A percentile compares a stretch with the other conserved stretches of the same genome.
Evolutionary conservation across 2,888 invertebrate genomes (phyloP).

Genomic region (Chromoteleia sp.): DNA sequence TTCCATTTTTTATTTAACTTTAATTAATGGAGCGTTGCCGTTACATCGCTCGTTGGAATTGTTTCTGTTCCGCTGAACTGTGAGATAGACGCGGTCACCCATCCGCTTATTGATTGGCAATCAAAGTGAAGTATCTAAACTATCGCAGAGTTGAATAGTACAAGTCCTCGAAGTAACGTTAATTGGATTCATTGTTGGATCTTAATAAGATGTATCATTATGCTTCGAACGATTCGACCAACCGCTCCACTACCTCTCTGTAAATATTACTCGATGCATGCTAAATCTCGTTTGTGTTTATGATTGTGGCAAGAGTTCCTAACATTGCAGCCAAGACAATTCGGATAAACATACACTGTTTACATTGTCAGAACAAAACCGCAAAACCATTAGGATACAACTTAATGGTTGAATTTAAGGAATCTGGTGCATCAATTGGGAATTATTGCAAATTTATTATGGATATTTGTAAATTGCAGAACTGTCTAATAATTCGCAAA

Average conservation of each 20-base stretch:
- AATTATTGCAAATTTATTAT: constrained; percentile 13
- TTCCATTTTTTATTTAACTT: constrained; percentile 7
- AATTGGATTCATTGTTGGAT: constrained; percentile 43
- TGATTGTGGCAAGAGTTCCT: constrained; percentile 34
- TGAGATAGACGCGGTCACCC: constrained; percentile 20
- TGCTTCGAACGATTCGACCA: background rate
- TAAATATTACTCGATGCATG: constrained; percentile 32
- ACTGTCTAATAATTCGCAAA: too few relatives aligned
- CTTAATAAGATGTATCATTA: constrained; percentile 28
- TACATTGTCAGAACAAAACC: constrained; percentile 29
- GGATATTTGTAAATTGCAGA: constrained; percentile 1
- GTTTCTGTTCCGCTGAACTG: background rate
- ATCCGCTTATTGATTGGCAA: constrained; percentile 20
- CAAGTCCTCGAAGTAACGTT: constrained; percentile 23
- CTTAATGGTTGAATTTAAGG: constrained; percentile 23
- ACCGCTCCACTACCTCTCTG: constrained; percentile 1
- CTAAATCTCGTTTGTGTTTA: constrained; percentile 49
- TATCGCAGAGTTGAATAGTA: constrained; percentile 1
- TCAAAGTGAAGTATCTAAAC: constrained; percentile 20
- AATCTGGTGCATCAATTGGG: constrained; percentile 17
- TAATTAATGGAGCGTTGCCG: background rate
- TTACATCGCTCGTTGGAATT: too few relatives aligned
- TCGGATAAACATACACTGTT: constrained; percentile 36
- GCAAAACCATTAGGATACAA: constrained; percentile 44
- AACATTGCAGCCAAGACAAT: constrained; percentile 47